Base-by-base conservation (phyloP, 2,888 invertebrate species). In the Achlya flavicornis region DNA sequence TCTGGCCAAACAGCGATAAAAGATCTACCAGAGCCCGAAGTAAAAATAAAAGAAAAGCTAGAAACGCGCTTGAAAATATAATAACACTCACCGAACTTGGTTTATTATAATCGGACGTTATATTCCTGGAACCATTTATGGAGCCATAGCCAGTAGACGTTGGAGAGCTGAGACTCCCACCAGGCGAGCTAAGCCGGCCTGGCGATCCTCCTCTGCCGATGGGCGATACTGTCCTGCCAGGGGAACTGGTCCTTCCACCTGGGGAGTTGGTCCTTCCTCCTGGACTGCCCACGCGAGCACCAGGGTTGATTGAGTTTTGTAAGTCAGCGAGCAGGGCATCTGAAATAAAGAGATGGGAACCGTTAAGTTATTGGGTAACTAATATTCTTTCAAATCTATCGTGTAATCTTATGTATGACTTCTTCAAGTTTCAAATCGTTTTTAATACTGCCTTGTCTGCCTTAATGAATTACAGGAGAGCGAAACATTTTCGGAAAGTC, bases 291-390 rank as follows among this genome's bases (percentile, higher is more conserved):
- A 94, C 94, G 4, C 95, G 83, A 63, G 86, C 94, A 62, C 98
- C 97, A 60, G 93, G 93, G 80, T 93, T 93, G 75, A 98, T 97
- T 11, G 99, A 99, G 82, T 98, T 98, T 92, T 99, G 99, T 66
- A 99, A 95, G 88, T 99, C 99, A 66, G 98, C 98, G 83, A 99
- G 95, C 74, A 99, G 94, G 69, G 99, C 98, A 95, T 99, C 99
- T 99, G 95, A 62, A 96, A 96, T 81, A 66, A 75, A 74, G 71
- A 73, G 65, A 65, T 61, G 60, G 61, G 10, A 38, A 19, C 19
- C 10, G 19, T 53, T 16, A 16, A 48, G 14, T 8, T 48, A 16
- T 16, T 53, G 16, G 19, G 10, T 53, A 53, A 53, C 19, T 1
- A 19, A n/a, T 16, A 8, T 16, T 19, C 48, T 53, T 5, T 41